phyloP scores from a whole-genome alignment of 2,113 vertebrate species.

The Mus pahari region DNA sequence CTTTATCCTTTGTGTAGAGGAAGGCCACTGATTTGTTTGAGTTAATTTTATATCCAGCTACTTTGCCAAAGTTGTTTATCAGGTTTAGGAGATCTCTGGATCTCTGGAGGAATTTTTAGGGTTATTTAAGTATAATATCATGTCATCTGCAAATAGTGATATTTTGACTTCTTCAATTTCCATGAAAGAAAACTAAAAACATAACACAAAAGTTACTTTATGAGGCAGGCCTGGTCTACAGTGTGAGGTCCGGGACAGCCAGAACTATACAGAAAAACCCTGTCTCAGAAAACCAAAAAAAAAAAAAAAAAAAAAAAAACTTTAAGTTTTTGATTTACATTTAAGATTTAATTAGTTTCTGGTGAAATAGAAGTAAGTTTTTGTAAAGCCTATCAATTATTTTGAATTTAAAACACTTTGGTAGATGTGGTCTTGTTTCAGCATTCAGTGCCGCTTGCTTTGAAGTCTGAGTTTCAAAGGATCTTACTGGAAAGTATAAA shows the following conservation, averaged over 20 bases:
- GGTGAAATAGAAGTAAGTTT: conserved; percentile 54
- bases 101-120: no score
- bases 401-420: conserved; percentile 63
- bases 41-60: no score
- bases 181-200: conserved; percentile 31
- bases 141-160: no score
- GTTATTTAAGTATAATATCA: no score
- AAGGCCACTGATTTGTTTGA: no score
- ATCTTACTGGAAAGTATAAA: conserved; percentile 69
- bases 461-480: conserved; percentile 69
- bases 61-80: no score
- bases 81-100: no score
- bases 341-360: conserved; percentile 43
- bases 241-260: no score
- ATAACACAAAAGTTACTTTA: conserved; percentile 38
- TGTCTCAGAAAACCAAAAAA: no score
- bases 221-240: neutral
- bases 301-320: no score
- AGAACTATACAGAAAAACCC: no score
- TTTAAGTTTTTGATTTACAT: conserved; percentile 53
- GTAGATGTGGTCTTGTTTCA: conserved; percentile 47
- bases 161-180: neutral
- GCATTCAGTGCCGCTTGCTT: conserved; percentile 66
- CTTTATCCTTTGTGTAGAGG: no score
- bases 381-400: conserved; percentile 40